Conservation (phyloP, 1,140 invertebrate species). For the Drosophila ohnishii region DNA sequence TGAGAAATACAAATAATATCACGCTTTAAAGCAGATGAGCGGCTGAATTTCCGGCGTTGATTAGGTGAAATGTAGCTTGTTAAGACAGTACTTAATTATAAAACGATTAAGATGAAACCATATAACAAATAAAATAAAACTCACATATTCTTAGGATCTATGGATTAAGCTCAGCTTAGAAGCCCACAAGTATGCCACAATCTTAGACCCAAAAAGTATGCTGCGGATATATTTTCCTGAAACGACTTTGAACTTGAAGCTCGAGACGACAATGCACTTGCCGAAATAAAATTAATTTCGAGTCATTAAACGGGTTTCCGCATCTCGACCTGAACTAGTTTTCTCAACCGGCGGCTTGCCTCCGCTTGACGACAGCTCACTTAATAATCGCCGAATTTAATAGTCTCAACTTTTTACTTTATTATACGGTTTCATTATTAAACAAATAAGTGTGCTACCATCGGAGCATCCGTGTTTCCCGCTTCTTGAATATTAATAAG, state of each 20-base stretch:
- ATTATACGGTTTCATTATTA: constrained; percentile 23
- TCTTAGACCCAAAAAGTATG: constrained; percentile 5
- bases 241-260: constrained; percentile 37
- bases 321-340: constrained; percentile 46
- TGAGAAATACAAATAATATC: constrained; percentile 11
- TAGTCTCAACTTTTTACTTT: constrained; percentile 22
- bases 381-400: constrained; percentile 14
- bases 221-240: neutral
- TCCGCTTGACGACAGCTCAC: constrained; percentile 51
- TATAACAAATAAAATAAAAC: neutral
- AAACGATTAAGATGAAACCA: neutral
- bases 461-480: constrained; percentile 13
- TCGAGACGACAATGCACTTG: constrained; percentile 39
- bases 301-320: constrained; percentile 48
- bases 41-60: neutral
- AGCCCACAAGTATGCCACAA: constrained; percentile 13
- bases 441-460: constrained; percentile 29
- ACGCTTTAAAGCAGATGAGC: constrained; percentile 8
- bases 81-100: neutral
- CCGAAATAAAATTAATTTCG: constrained; percentile 36
- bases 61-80: constrained; percentile 1
- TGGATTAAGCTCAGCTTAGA: no score
- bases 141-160: neutral
- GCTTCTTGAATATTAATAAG: constrained; percentile 20
- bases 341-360: neutral